phyloP scores from a whole-genome alignment of 92 coral and sea anemone species.

The Epizoanthus scotinus region DNA sequence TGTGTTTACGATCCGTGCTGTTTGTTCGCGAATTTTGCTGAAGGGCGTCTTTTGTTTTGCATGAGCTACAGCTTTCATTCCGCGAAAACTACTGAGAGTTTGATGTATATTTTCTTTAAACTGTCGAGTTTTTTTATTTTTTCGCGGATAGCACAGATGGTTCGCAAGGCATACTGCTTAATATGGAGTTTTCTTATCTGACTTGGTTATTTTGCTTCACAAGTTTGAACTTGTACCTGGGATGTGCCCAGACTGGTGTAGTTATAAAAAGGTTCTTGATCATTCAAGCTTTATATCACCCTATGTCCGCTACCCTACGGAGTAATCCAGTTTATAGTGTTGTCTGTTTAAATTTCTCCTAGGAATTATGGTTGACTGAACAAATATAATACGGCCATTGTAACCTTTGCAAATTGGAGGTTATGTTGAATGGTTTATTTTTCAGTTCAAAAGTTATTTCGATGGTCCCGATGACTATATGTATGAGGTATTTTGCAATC shows the following conservation, averaged over 20 bases:
- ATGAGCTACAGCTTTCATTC: no score
- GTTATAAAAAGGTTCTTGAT: background rate
- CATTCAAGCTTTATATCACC: conserved; percentile 36
- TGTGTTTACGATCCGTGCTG: background rate
- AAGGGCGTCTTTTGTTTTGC: conserved; percentile 24
- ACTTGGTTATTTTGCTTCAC: background rate
- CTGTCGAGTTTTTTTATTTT: background rate
- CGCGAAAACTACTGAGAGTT: background rate
- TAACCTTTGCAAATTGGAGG: background rate
- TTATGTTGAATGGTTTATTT: background rate
- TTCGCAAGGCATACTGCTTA: background rate
- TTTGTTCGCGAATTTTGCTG: conserved; percentile 8
- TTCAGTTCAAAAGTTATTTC: conserved; percentile 1
- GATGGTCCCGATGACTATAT: conserved; percentile 17
- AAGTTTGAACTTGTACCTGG: conserved; percentile 5
- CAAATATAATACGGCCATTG: conserved; percentile 20
- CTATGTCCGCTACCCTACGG: background rate
- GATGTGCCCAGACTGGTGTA: conserved; percentile 33
- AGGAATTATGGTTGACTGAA: conserved; percentile 31
- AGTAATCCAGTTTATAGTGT: conserved; percentile 19
- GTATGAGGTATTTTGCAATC: conserved; percentile 6
- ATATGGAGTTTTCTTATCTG: background rate
- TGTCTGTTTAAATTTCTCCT: conserved; percentile 19
- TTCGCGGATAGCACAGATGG: background rate
- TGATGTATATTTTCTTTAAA: background rate